Evolutionary conservation across 2,113 vertebrate species (phyloP), one percentile per base, ranked within the genome.

Genomic region (human): DNA sequence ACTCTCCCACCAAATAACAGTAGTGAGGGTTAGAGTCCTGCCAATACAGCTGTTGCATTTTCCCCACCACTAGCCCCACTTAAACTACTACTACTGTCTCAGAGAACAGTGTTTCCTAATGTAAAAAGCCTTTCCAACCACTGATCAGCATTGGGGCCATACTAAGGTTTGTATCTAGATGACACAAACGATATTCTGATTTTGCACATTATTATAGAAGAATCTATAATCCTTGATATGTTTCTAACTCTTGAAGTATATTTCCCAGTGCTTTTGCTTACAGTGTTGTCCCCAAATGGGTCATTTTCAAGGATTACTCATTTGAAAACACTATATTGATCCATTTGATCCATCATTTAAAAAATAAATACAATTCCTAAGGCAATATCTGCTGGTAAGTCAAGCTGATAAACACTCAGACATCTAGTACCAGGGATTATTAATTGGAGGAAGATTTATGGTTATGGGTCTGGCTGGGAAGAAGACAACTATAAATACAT

Each of bases 341-440:
- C 40, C 3, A 48, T 64, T 55, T 61, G 64, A 81, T 61, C 40
- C 3, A 48, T 64, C 43, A 52, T 79, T 88, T 98, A 82, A 72
- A 8, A 80, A 94, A 75, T 86, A 72, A 92, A 88, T 96, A 70
- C 88, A 97, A 25, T 72, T 94, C 59, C 78, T 97, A 93, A 95
- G 89, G 79, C 93, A 94, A 94, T 94, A 96, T 40, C 59, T 97
- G 89, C 92, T 97, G 13, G 6, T 98, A 97, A 98, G 87, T 84
- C 96, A 96, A 89, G 45, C 86, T 98, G 86, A 79, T 91, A 30
- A 96, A 86, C 40, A 83, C 18, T 73, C 86, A 79, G 75, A 89
- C 85, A 30, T 81, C 90, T 89, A 80, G 59, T 85, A 94, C 76
- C 88, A 83, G 90, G 93, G 57, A 43, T 95, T 98, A 96, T 86